Evolutionary conservation across 2,797 vertebrate genomes (phyloP), one percentile per base, ranked within the genome.

Genomic region (Oceanodroma leucorhoa): DNA sequence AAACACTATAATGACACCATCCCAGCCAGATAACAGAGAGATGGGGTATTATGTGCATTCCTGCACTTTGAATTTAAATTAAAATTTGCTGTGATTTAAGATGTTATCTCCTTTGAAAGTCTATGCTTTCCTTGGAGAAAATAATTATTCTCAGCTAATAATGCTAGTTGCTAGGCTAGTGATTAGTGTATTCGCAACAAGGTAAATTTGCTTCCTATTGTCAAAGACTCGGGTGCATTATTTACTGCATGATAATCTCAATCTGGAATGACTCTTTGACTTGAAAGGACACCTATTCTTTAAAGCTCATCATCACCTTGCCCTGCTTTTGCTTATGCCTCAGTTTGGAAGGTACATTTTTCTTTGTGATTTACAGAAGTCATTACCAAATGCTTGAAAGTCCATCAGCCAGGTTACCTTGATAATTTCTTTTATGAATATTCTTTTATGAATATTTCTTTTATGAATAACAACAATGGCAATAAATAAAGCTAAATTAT

Each of bases 101-200:
- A 94, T 57, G 38, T 55, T 71, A 58, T 90, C 92, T 77, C 40
- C 51, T 90, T 77, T 91, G 92, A 91, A 87, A 80, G 89, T 89
- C 92, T 96, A 3, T 43, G 14, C 38, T 96, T 96, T 92, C 77
- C 92, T 83, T 40, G 80, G 70, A 85, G 86, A 92, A 88, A 96
- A 95, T 93, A 96, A 97, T 97, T 96, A 95, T 96, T 95, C 91
- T 89, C 90, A 67, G 81, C 77, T 97, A 96, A 95, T 93, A 94
- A 90, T 50, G 45, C 22, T 69, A 64, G 64, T 91, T 32, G 19
- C 82, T 91, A 95, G 81, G 69, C 64, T 91, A 57, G 86, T 83
- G 78, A 97, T 97, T 96, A 96, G 89, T 54, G 11, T 70, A 96
- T 93, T 96, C 86, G 69, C 76, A 93, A 67, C 41, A 58, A 27